phyloP scores from a whole-genome alignment of 2,797 vertebrate species.

The Telmatherina bonti region DNA sequence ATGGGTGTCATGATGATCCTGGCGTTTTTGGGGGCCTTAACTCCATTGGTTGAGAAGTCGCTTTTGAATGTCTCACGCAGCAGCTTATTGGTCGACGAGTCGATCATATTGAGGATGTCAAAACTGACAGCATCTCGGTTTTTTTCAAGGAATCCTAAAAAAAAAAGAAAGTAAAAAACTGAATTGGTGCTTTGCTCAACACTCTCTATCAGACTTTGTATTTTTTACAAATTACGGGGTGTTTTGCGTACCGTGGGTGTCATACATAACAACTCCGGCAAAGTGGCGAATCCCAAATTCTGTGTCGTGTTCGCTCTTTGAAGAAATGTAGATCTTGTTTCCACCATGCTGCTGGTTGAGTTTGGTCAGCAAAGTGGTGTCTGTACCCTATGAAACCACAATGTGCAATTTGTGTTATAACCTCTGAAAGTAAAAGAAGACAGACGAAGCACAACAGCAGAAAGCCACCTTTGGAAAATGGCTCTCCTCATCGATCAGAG shows the following conservation, averaged over 20 bases:
- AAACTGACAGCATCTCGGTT: conserved; percentile 90
- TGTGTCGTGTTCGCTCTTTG: conserved; percentile 83
- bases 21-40: conserved; percentile 52
- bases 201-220: not conserved
- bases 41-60: conserved; percentile 59
- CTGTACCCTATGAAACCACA: conserved; percentile 86
- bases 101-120: conserved; percentile 87
- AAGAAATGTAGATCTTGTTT: conserved; percentile 83
- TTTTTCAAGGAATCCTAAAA: conserved; percentile 93
- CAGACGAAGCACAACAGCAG: not conserved
- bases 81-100: conserved; percentile 88
- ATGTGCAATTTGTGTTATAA: not conserved
- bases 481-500: conserved; percentile 93
- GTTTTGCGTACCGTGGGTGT: conserved; percentile 85
- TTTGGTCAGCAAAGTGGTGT: conserved; percentile 90
- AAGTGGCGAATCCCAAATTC: conserved; percentile 92
- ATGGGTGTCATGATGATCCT: conserved; percentile 75
- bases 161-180: not conserved
- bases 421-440: not conserved
- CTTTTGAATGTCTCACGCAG: conserved; percentile 87
- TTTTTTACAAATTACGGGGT: no score
- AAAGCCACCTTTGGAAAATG: conserved; percentile 90
- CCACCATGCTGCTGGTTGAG: conserved; percentile 84
- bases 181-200: not conserved
- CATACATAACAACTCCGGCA: conserved; percentile 89